A percentile compares a stretch with the other conserved stretches of the same genome.
Evolutionary conservation across 2,888 invertebrate species (phyloP).

Genomic region (Deilephila porcellus): DNA sequence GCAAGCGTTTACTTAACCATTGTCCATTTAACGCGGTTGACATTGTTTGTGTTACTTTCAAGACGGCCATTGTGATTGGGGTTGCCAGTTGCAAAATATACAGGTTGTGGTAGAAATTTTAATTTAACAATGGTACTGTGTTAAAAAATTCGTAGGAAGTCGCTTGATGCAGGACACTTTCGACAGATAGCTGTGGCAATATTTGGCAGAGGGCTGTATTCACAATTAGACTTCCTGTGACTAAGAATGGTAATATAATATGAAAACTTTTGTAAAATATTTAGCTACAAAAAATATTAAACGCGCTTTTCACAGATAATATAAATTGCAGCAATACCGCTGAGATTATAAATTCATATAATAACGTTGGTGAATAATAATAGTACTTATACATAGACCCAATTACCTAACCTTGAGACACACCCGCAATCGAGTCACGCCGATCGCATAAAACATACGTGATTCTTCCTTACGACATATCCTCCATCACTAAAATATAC

Average conservation of each 20-base stretch:
- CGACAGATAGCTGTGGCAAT: no score
- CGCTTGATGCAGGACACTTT: no score
- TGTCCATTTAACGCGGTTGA: conserved; percentile 38
- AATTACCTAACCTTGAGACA: conserved; percentile 41
- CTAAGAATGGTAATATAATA: no score
- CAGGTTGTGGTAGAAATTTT: not conserved
- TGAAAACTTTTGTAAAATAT: no score
- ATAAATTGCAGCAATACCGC: no score
- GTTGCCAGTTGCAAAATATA: conserved; percentile 1
- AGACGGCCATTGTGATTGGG: not conserved
- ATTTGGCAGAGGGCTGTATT: no score
- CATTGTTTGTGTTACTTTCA: conserved; percentile 42
- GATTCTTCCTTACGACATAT: conserved; percentile 18
- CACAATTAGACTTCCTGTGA: no score
- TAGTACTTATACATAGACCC: conserved; percentile 25
- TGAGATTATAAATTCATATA: not conserved
- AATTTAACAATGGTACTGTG: not conserved
- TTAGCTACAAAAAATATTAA: no score
- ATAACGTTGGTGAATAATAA: not conserved
- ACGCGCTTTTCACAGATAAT: no score
- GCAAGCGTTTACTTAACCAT: conserved; percentile 45
- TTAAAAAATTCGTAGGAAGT: no score
- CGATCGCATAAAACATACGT: conserved; percentile 35
- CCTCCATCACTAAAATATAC: no score
- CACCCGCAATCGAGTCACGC: conserved; percentile 38